These are phyloP conservation scores for Siphonodentalium dalli DNA, from an alignment of 2,888 invertebrate genomes.

Conservation along the genomic window DNA sequence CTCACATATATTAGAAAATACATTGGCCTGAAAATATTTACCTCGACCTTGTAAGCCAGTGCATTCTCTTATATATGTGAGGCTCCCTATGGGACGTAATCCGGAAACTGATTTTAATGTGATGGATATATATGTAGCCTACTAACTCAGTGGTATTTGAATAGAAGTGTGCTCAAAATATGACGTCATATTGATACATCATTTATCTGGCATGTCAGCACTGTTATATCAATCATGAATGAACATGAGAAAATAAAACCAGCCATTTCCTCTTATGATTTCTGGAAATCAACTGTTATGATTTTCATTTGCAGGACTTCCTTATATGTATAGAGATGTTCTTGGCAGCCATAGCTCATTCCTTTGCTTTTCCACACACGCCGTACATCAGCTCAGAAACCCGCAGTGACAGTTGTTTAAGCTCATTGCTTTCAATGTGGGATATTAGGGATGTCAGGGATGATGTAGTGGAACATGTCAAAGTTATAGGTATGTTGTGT, in stretches of 20 bases:
- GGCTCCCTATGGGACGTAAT: too few species aligned
- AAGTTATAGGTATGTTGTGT: conserved; percentile 75
- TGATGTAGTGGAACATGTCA: conserved; percentile 91
- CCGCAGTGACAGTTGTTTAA: conserved; percentile 39
- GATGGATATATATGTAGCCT: too few species aligned
- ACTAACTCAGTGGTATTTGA: too few species aligned
- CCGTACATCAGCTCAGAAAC: conserved; percentile 74
- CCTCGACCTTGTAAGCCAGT: too few species aligned
- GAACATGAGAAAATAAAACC: too few species aligned
- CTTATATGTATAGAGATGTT: conserved; percentile 98
- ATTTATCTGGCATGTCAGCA: not conserved
- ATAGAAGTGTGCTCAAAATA: too few species aligned
- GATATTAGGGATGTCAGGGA: conserved; percentile 94
- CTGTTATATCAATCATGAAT: not conserved
- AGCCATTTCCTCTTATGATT: too few species aligned
- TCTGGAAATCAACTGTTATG: not conserved
- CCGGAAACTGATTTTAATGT: too few species aligned
- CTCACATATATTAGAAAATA: too few species aligned
- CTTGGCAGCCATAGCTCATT: conserved; percentile 91
- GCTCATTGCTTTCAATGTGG: conserved; percentile 89
- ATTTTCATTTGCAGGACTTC: conserved; percentile 76
- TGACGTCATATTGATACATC: too few species aligned
- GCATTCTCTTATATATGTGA: too few species aligned
- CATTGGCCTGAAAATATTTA: too few species aligned
- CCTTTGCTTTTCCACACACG: conserved; percentile 93